Base-by-base conservation (phyloP, 2,888 invertebrate genomes). In the Athrips mouffetella region DNA sequence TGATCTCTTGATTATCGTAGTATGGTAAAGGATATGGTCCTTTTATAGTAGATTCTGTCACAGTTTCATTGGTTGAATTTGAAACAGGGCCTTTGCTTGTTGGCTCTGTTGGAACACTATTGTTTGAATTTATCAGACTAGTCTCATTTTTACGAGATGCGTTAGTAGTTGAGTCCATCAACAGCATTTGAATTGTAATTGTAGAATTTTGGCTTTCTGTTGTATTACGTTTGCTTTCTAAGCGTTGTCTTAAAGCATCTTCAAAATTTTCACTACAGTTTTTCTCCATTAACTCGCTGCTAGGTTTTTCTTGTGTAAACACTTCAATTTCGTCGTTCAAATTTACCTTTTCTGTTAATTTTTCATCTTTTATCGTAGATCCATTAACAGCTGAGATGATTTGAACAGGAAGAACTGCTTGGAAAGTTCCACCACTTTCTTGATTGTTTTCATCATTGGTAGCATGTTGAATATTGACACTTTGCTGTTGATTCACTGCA, bases 401-500 rank as follows among this genome's bases (percentile, higher is more conserved):
- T 49, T 62, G 64, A 4, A 48, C 52, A n/a, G 57, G 45, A 8
- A 51, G 49, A 49, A 58, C 54, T 15, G 50, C 51, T 52, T 68
- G 62, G 25, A 58, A 33, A 20, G 47, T 58, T 16, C 53, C 59
- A 25, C 51, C 57, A 44, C 52, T 62, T 59, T 65, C 64, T 50
- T 65, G 60, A 49, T 60, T 61, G 47, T 50, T 68, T 53, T 65
- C 61, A 31, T 61, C 61, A 7, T 54, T 52, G 3, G 16, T 41
- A 13, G 56, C 54, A 42, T 64, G 59, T 41, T 66, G 60, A 45
- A 70, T 54, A 41, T 57, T 70, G 8, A 69, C 60, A 54, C 54
- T 67, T 56, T 73, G 70, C 37, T 65, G 65, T 48, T 70, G 68
- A 40, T 65, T 67, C n/a, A 67, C 39, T 21, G 66, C 51, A 13